These are phyloP conservation scores for Daubentonia madagascariensis DNA, from an alignment of 2,113 vertebrate species.

Conservation along the genomic window DNA sequence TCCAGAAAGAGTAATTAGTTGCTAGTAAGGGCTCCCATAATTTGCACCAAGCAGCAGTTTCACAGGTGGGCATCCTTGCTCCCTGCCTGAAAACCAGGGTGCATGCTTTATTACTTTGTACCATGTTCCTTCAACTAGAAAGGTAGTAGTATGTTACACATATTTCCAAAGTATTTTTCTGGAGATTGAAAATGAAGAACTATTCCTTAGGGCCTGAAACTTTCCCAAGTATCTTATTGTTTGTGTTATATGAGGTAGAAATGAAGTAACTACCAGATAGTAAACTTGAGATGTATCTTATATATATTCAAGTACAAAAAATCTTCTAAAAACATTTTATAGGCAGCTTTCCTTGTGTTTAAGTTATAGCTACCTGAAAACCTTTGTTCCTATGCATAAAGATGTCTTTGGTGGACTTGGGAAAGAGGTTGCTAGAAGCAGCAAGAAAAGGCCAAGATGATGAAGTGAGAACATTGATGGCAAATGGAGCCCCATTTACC, in stretches of 20 bases:
- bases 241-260: not conserved
- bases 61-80: not conserved
- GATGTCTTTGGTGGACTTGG: constrained; percentile 96
- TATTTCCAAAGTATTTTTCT: not conserved
- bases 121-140: not conserved
- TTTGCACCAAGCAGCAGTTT: not conserved
- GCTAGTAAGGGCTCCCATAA: not conserved
- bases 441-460: constrained; percentile 94
- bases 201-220: not conserved
- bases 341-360: not conserved
- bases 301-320: not conserved
- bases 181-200: not conserved
- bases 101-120: not conserved
- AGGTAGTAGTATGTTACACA: accelerated
- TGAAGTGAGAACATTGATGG: constrained; percentile 93
- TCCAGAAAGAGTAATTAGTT: not conserved
- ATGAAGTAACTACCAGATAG: not conserved
- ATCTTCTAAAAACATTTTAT: not conserved
- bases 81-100: not conserved
- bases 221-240: not conserved
- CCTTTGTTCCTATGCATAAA: constrained; percentile 74
- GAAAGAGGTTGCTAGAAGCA: constrained; percentile 94
- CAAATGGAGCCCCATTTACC: constrained; percentile 94
- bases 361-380: constrained; percentile 56
- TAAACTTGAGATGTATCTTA: not conserved